phyloP scores from a whole-genome alignment of 1,140 invertebrate species.

The Drosophila lowei region DNA sequence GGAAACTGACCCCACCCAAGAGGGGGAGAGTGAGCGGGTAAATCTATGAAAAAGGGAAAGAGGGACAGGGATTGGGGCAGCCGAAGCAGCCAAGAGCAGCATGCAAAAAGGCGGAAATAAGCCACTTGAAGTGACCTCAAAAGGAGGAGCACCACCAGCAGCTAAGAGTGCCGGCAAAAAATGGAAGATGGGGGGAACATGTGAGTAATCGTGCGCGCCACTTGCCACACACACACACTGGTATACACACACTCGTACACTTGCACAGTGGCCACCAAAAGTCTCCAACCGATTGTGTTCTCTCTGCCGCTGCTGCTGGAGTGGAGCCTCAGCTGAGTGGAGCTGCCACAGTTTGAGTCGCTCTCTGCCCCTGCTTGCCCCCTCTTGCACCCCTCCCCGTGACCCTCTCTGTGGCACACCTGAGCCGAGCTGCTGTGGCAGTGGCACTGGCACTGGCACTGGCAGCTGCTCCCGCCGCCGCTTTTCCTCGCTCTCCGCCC shows the following conservation, averaged over 20 bases:
- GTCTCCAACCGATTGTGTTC: constrained; percentile 24
- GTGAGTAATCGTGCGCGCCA: constrained; percentile 73
- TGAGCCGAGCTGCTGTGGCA: constrained; percentile 26
- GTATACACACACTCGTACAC: too few relatives aligned
- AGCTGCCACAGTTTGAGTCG: constrained; percentile 3
- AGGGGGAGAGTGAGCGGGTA: not conserved
- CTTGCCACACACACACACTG: constrained; percentile 40
- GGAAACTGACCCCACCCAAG: constrained; percentile 54
- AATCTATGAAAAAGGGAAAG: not conserved
- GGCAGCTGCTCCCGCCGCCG: constrained; percentile 8
- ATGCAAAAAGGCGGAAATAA: constrained; percentile 79
- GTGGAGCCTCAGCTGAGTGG: too few relatives aligned
- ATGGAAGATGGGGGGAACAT: constrained; percentile 1
- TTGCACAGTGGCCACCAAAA: constrained; percentile 51
- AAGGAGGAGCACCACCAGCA: constrained; percentile 31
- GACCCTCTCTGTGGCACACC: constrained; percentile 14
- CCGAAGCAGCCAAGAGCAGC: constrained; percentile 28
- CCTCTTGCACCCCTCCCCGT: not conserved
- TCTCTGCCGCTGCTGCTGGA: too few relatives aligned
- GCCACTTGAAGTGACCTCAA: constrained; percentile 78
- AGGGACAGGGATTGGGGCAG: not conserved
- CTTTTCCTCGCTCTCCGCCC: constrained; percentile 2
- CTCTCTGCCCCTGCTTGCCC: not conserved
- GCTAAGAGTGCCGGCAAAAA: constrained; percentile 1
- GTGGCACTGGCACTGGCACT: constrained; percentile 5